phyloP scores from a whole-genome alignment of 2,888 invertebrate genomes.

The Tortrix viridana region DNA sequence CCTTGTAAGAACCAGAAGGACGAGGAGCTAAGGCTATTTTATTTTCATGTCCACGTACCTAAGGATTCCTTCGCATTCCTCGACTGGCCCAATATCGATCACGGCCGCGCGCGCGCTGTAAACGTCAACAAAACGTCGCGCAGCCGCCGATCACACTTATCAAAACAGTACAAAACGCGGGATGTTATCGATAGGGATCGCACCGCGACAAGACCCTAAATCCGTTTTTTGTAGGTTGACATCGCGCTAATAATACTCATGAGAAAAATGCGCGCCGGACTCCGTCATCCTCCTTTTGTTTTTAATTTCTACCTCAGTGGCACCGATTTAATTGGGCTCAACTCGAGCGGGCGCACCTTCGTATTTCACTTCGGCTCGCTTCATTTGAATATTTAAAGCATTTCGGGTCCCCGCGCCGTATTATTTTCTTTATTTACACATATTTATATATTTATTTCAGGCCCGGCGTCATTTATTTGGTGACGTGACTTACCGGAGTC shows the following conservation, averaged over 20 bases:
- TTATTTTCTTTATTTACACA: slow-evolving; percentile 83
- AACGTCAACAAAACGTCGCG: slow-evolving; percentile 74
- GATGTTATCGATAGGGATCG: slow-evolving; percentile 81
- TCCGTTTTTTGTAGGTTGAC: slow-evolving; percentile 82
- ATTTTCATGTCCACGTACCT: slow-evolving; percentile 2
- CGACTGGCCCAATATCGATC: slow-evolving; percentile 62
- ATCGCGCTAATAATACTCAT: slow-evolving; percentile 84
- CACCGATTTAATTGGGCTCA: slow-evolving; percentile 84
- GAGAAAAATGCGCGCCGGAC: slow-evolving; percentile 82
- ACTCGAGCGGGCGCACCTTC: slow-evolving; percentile 82
- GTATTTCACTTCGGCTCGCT: slow-evolving; percentile 83
- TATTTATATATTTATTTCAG: slow-evolving; percentile 83
- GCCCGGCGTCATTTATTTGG: slow-evolving; percentile 79
- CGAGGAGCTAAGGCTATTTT: neutral
- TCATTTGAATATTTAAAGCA: slow-evolving; percentile 85
- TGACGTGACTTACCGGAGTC: slow-evolving; percentile 83
- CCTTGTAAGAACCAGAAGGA: neutral
- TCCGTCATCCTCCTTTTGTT: slow-evolving; percentile 82
- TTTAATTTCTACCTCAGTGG: slow-evolving; percentile 85
- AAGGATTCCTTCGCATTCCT: slow-evolving; percentile 40
- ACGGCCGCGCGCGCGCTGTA: slow-evolving; percentile 67
- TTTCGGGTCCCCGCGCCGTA: slow-evolving; percentile 75
- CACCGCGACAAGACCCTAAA: slow-evolving; percentile 76
- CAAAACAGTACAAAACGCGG: slow-evolving; percentile 83
- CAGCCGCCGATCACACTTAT: slow-evolving; percentile 72